Conservation (phyloP, 2,797 vertebrate species). For the Premnoplex brunnescens region DNA sequence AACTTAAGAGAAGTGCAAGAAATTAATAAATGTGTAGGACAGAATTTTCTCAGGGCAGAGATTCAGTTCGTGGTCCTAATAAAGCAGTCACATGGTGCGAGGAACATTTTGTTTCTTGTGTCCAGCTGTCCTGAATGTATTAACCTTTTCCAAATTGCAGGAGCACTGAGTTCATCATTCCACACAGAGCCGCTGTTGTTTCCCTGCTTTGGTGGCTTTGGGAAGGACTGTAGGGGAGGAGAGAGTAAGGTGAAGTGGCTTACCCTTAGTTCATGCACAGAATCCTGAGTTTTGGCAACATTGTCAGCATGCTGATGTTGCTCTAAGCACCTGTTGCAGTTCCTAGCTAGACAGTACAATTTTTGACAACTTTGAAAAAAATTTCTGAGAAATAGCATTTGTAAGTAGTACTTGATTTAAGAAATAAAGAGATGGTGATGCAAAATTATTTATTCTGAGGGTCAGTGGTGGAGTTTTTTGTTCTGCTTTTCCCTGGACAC, state of each 20-base stretch:
- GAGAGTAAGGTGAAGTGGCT: neutral
- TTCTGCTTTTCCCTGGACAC: neutral
- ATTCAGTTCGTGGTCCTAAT: neutral
- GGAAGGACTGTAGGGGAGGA: neutral
- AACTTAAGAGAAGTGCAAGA: neutral
- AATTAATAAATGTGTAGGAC: neutral
- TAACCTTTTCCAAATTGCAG: neutral
- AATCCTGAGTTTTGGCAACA: neutral
- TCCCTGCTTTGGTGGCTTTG: neutral
- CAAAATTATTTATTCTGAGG: neutral
- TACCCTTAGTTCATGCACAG: neutral
- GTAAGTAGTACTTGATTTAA: neutral
- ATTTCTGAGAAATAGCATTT: neutral
- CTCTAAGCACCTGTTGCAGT: neutral
- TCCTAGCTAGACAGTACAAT: neutral
- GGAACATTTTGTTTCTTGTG: neutral
- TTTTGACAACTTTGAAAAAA: neutral
- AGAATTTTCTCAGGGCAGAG: neutral
- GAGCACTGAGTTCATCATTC: neutral
- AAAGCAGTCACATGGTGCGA: neutral
- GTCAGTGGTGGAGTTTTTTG: neutral
- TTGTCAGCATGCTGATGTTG: neutral
- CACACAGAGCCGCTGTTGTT: neutral
- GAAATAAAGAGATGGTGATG: neutral
- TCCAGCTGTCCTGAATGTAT: neutral